These are phyloP conservation scores for Proterorhinus semilunaris DNA, from an alignment of 2,113 vertebrate species.

Conservation along the genomic window DNA sequence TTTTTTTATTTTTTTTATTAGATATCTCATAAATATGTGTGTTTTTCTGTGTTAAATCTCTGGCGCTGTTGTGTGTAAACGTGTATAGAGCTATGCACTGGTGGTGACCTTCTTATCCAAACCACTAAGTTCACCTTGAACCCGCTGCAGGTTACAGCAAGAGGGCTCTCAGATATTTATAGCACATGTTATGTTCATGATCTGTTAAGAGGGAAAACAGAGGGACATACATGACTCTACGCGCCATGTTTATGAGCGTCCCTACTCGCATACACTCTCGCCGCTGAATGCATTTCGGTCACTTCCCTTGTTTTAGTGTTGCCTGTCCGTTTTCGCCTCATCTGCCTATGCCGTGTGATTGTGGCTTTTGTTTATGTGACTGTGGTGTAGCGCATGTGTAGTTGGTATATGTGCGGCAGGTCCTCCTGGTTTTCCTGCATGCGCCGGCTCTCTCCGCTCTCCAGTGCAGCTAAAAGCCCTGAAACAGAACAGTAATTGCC, in stretches of 20 bases:
- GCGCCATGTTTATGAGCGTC: conserved; percentile 53
- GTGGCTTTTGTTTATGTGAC: conserved; percentile 72
- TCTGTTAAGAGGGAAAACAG: conserved; percentile 51
- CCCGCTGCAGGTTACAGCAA: conserved; percentile 31
- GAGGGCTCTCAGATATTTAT: conserved; percentile 54
- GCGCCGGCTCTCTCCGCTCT: conserved; percentile 88
- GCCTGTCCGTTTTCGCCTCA: conserved; percentile 35
- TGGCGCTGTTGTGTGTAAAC: neutral
- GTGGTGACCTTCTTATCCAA: conserved; percentile 48
- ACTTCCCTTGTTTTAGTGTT: conserved; percentile 60
- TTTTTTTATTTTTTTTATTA: neutral
- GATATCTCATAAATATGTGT: neutral
- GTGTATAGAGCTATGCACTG: conserved; percentile 52
- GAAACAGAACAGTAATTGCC: conserved; percentile 97
- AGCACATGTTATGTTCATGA: conserved; percentile 31
- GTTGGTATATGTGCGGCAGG: conserved; percentile 62
- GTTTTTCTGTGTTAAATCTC: neutral
- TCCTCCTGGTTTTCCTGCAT: conserved; percentile 75
- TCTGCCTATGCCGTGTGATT: conserved; percentile 49
- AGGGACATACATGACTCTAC: conserved; percentile 37
- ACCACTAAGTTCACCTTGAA: conserved; percentile 29
- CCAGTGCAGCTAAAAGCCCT: conserved; percentile 90
- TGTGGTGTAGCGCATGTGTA: conserved; percentile 62
- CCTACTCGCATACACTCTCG: conserved; percentile 24
- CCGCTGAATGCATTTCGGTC: conserved; percentile 35